Evolutionary conservation across 1,140 invertebrate genomes (phyloP), one percentile per base, ranked within the genome.

Genomic region (Heliconius himera): DNA sequence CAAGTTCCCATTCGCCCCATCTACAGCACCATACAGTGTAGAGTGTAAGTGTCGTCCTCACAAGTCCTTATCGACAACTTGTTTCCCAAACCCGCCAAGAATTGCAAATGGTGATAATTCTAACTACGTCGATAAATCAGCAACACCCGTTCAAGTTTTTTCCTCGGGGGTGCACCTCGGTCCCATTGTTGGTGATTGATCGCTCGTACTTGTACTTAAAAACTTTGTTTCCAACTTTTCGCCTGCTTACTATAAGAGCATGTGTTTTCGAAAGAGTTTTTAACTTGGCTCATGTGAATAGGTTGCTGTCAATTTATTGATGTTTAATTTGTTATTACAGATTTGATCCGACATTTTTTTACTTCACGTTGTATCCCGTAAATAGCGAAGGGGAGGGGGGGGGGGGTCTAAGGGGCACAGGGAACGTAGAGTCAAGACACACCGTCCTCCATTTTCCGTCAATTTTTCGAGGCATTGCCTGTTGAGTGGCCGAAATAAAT

Each of bases 81-180:
- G 91, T 91, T 92, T 88, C 90, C 88, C 87, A 85, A 91, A 76
- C 83, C 88, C 87, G 87, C 86, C 89, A 92, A 91, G 91, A 94
- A 94, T 94, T 94, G 93, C 93, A 93, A 94, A 94, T 94, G 88
- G 93, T 88, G 89, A 93, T 94, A 94, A 94, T 94, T 94, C 91
- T 84, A 93, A 94, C 91, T 93, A 91, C 90, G 82, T 87, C 90
- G 80, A 94, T 94, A 94, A 94, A 94, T 94, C 93, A 93, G 88
- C 87, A 82, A 85, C 85, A 88, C 83, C 87, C 90, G 90, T 89
- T 91, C 85, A 89, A 93, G 78, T 92, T 94, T 93, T 93, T 93
- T 91, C 88, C 93, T 88, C 88, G 74, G 82, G 92, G 90, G 91
- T 87, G 88, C 88, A 85, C 87, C 88, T 81, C 80, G 79, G 85